Percentiles rank a stretch among this genome's conserved stretches.
These are phyloP conservation scores for Oeneis ivallda DNA, from an alignment of 2,888 invertebrate genomes.

Conservation along the genomic window DNA sequence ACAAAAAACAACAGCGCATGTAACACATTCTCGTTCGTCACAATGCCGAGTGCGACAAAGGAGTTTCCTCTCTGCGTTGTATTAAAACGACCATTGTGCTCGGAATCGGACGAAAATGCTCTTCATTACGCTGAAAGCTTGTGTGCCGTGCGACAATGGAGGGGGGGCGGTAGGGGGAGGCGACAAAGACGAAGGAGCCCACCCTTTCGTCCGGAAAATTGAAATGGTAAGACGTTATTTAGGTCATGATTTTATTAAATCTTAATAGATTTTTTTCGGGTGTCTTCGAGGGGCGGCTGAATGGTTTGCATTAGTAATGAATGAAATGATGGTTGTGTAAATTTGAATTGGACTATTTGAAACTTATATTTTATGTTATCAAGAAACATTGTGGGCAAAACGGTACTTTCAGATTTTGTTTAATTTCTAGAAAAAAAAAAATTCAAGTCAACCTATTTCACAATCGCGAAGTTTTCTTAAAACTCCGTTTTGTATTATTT, in stretches of 20 bases:
- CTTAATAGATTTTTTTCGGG: slow-evolving; percentile 60
- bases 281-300: slow-evolving; percentile 21
- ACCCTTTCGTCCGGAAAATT: slow-evolving; percentile 80
- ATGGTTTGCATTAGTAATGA: slow-evolving; percentile 24
- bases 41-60: slow-evolving; percentile 71
- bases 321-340: slow-evolving; percentile 18
- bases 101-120: slow-evolving; percentile 82
- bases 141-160: slow-evolving; percentile 79
- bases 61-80: slow-evolving; percentile 77
- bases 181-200: slow-evolving; percentile 76
- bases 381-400: not conserved
- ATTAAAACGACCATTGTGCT: slow-evolving; percentile 77
- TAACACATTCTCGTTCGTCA: slow-evolving; percentile 71
- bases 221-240: slow-evolving; percentile 80
- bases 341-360: slow-evolving; percentile 21
- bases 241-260: slow-evolving; percentile 81
- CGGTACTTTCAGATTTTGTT: not conserved
- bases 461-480: no score
- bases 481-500: no score
- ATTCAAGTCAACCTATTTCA: no score
- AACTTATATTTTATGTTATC: slow-evolving; percentile 3
- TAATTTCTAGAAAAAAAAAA: no score
- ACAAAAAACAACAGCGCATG: slow-evolving; percentile 64
- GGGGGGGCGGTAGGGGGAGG: slow-evolving; percentile 52
- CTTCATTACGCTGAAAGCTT: slow-evolving; percentile 83